Evolutionary conservation across 1,140 invertebrate genomes (phyloP), one percentile per base, ranked within the genome.

Genomic region (Drosophila sulfurigaster): DNA sequence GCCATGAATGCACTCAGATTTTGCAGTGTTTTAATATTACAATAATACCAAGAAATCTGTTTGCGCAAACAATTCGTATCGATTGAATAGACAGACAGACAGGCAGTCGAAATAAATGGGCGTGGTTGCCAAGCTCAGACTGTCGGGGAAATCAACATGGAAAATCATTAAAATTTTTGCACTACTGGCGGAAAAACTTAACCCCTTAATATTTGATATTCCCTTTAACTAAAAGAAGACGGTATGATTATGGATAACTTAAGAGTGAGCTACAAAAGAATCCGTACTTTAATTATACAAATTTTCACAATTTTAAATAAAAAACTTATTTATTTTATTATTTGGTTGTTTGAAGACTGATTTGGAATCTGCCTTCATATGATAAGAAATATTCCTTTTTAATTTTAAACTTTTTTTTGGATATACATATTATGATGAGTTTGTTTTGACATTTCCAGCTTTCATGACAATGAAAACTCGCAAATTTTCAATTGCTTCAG

Each of bases 1-100:
- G 81, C 85, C 85, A 78, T 88, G 85, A 89, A 89, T 88, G 65
- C 71, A 89, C 70, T 78, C 85, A 83, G 83, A 87, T 81, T 86
- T 75, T 76, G 81, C 66, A 75, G 82, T 80, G 78, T 73, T 70
- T 85, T 75, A 82, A 82, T 86, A 81, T 78, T 65, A 60, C 59
- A 82, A 62, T 64, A 86, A 88, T 88, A 87, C 83, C 81, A 76
- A 88, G 82, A 88, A 87, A 88, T 88, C 78, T 66, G 80, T 82
- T 77, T 85, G 77, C 30, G 13, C 32, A 65, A 79, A 68, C 72
- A 64, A 75, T 81, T 77, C 73, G 62, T 54, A 74, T 82, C 74
- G 81, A 74, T 64, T 73, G 76, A 56, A 3, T 10, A 8, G 35
- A 38, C 35, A 57, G 59, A 63, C 75, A 35, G 57, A 62, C 30